Evolutionary conservation across 2,797 vertebrate genomes (phyloP).

Genomic region (Sylvilagus floridanus): DNA sequence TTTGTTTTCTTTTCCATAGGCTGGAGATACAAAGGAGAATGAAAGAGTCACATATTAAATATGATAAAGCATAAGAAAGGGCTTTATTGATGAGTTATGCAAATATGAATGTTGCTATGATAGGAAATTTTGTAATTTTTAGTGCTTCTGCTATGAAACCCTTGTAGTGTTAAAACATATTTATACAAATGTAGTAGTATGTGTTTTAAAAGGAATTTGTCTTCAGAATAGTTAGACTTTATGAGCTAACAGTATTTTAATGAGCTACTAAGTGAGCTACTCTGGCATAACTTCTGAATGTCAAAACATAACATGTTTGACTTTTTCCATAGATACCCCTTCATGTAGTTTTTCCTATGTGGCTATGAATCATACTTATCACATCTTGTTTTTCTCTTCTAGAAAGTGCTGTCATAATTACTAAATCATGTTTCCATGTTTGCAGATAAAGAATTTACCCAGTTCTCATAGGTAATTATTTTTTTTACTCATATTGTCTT

Average conservation of each 20-base stretch:
- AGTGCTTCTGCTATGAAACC: neutral
- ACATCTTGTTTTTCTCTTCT: constrained; percentile 77
- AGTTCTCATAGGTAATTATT: constrained; percentile 91
- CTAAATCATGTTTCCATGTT: constrained; percentile 93
- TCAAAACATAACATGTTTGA: constrained; percentile 17
- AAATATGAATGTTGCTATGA: neutral
- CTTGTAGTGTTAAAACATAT: neutral
- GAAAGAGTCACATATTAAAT: neutral
- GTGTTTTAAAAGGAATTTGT: neutral
- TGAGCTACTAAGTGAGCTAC: neutral
- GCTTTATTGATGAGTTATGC: neutral
- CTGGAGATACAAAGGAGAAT: neutral
- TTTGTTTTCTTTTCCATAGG: neutral
- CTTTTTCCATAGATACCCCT: neutral
- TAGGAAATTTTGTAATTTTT: neutral
- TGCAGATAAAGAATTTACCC: constrained; percentile 91
- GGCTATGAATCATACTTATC: neutral
- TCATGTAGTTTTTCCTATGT: neutral
- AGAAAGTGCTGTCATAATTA: constrained; percentile 93
- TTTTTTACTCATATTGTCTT: constrained; percentile 3
- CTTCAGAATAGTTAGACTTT: neutral
- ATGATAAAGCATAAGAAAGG: neutral
- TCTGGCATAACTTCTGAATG: constrained; percentile 46
- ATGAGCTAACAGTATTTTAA: neutral
- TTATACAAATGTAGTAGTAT: neutral